Evolutionary conservation across 2,113 vertebrate genomes (phyloP).

Genomic region (Prunella fulvescens): DNA sequence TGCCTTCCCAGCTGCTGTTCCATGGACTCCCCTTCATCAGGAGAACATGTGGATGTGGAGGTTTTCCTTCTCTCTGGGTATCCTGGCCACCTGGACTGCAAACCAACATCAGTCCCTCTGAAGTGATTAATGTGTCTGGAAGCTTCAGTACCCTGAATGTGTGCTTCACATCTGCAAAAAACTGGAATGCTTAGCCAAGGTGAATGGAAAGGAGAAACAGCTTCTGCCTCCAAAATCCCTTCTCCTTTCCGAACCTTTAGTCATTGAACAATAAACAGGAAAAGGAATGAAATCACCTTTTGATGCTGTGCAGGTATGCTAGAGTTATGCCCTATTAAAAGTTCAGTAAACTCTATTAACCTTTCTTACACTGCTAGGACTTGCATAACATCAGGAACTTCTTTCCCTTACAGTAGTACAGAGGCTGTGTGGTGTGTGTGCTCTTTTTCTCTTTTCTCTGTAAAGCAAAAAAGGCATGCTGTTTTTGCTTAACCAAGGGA

Average conservation of each 20-base stretch:
- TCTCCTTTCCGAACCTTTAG: neutral
- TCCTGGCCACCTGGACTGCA: neutral
- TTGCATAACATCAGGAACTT: neutral
- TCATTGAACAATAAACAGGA: neutral
- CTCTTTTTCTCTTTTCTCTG: neutral
- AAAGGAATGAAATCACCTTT: neutral
- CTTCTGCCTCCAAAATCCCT: neutral
- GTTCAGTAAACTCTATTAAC: neutral
- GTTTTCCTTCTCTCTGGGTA: neutral
- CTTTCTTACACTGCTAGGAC: neutral
- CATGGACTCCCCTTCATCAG: neutral
- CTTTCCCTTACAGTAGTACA: neutral
- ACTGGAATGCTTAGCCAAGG: neutral
- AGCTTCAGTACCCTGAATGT: neutral
- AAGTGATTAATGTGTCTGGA: neutral
- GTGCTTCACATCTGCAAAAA: neutral
- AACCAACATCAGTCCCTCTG: neutral
- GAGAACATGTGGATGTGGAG: neutral
- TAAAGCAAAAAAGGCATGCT: neutral
- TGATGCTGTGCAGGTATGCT: neutral
- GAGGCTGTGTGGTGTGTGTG: neutral
- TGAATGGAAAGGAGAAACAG: neutral
- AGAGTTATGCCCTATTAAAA: neutral
- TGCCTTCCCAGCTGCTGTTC: accelerated
- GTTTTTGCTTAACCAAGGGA: neutral